Evolutionary conservation across 64 coral and sea anemone species (phyloP), one percentile per base, ranked within the genome.

Genomic region (Hydrozoanthus tunicans): DNA sequence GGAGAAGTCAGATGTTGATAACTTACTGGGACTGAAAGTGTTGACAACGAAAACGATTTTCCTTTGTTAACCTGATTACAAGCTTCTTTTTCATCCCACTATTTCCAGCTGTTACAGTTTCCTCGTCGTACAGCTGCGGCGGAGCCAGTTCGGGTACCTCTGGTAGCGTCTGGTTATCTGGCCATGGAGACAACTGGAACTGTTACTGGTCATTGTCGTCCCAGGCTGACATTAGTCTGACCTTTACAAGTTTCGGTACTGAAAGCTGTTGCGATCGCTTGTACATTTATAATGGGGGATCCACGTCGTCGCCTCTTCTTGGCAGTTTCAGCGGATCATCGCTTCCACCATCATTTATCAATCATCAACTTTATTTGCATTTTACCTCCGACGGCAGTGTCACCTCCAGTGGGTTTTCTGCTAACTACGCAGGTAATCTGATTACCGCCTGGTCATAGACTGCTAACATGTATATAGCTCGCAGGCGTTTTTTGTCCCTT

Each of bases 161-260:
- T 43, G 32, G 32, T 2, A 43, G 32, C 32, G 32, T 43, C 32
- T 43, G 32, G 32, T 43, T 43, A 43, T 2, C 0, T n/a, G 59
- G n/a, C 0, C 58, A 79, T 56, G 9, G 5, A 5, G 3, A 58
- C 23, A 57, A 78, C 13, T 78, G 12, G 6, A n/a, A 78, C 54
- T 78, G 77, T n/a, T 78, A 78, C 53, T 78, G 77, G 77, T 78
- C 77, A 4, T 0, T 78, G 54, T 78, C 77, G 9, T 78, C 77
- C 17, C 77, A 78, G 51, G 77, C 4, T 3, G 59, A 79, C 56
- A 79, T 79, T 56, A 79, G 77, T 15, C 20, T 79, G 17, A 79
- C 4, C 9, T 79, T 79, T 56, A 57, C n/a, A 1, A 53, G 59
- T 4, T 79, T 79, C 51, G 25, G n/a, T 15, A 79, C 56, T 23